These are phyloP conservation scores for Galaxea fascicularis DNA, from an alignment of 92 coral and sea anemone species.

Conservation along the genomic window DNA sequence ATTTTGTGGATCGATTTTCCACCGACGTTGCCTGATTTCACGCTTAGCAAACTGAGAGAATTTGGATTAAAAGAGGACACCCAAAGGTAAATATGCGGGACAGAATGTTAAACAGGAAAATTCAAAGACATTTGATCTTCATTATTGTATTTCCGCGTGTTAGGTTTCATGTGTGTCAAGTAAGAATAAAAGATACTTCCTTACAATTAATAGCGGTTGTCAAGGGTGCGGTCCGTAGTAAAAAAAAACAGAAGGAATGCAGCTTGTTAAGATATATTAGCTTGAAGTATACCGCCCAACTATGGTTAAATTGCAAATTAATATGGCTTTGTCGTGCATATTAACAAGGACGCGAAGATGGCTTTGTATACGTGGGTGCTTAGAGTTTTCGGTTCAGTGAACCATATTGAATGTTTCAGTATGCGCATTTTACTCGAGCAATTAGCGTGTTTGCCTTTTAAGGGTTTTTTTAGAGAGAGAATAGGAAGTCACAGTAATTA, in stretches of 20 bases:
- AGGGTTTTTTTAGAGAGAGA: too few species aligned
- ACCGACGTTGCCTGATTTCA: too few species aligned
- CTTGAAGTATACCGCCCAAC: neutral
- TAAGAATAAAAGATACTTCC: neutral
- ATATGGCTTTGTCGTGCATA: constrained; percentile 9
- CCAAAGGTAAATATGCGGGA: neutral
- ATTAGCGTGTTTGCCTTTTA: too few species aligned
- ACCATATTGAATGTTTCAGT: too few species aligned
- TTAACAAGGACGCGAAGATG: too few species aligned
- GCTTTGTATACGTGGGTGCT: too few species aligned
- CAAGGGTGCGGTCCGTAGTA: neutral
- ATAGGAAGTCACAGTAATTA: too few species aligned
- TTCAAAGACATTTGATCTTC: neutral
- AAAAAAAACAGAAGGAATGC: neutral
- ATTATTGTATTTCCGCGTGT: neutral
- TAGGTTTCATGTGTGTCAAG: neutral
- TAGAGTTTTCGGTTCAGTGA: too few species aligned
- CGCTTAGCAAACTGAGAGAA: neutral
- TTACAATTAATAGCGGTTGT: neutral
- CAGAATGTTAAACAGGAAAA: too few species aligned
- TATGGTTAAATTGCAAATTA: neutral
- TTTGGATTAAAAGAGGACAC: neutral
- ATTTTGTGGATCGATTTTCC: too few species aligned
- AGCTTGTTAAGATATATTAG: neutral
- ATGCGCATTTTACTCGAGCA: too few species aligned